These are phyloP conservation scores for Patiria miniata DNA, from an alignment of 35 echinoderm and acorn worm species.

Conservation along the genomic window DNA sequence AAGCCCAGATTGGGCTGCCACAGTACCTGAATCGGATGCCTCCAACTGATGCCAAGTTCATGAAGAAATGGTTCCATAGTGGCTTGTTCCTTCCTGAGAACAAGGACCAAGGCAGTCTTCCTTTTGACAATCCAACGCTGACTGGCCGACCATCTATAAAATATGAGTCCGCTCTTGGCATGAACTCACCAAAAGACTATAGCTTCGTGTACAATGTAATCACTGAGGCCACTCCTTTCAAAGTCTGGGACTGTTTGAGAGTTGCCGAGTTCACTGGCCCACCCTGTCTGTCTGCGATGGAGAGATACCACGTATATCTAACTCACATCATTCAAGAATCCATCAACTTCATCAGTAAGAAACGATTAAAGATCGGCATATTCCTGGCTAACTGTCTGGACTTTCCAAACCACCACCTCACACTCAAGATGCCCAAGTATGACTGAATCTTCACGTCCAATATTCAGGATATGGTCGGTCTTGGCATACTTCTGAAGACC, in stretches of 20 bases:
- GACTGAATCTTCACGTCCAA: conserved; percentile 73
- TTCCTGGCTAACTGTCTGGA: conserved; percentile 38
- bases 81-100: conserved; percentile 36
- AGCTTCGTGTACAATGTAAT: conserved; percentile 39
- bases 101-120: not conserved
- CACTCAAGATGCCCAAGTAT: conserved; percentile 4
- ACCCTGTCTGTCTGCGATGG: conserved; percentile 4
- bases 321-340: not conserved
- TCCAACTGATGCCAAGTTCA: not conserved
- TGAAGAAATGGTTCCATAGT: conserved; percentile 46
- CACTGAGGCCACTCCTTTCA: conserved; percentile 35
- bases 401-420: not conserved
- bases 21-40: not conserved
- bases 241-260: conserved; percentile 64
- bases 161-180: not conserved
- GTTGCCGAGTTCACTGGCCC: not conserved
- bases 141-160: conserved; percentile 24
- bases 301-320: conserved; percentile 31
- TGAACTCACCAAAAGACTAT: not conserved
- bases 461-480: conserved; percentile 39
- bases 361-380: conserved; percentile 25
- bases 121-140: conserved; percentile 64
- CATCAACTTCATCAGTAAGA: conserved; percentile 30
- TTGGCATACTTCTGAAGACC: not conserved
- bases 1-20: not conserved